phyloP scores from a whole-genome alignment of 2,888 invertebrate genomes.

The Ormyrus thymus region DNA sequence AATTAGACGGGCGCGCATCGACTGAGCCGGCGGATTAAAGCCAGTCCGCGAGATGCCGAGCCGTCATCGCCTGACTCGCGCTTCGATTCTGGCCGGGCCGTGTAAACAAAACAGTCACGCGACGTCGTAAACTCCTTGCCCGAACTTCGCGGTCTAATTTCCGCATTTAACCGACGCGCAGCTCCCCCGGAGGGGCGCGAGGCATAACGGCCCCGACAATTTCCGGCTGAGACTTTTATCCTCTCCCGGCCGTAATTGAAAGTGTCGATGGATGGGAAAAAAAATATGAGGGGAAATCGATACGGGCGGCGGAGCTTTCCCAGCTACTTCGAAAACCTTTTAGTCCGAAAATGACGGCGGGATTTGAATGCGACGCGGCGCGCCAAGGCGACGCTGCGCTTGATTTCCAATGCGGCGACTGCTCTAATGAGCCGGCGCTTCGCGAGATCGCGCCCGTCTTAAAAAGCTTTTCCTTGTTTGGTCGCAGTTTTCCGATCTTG shows the following conservation, averaged over 20 bases:
- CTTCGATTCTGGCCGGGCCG: slow-evolving; percentile 2
- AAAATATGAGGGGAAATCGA: slow-evolving; percentile 35
- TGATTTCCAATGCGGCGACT: too few relatives aligned
- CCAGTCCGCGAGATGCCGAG: slow-evolving; percentile 1
- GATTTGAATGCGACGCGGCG: not conserved
- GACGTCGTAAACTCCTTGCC: slow-evolving; percentile 64
- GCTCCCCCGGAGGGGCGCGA: not conserved
- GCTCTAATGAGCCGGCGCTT: too few relatives aligned
- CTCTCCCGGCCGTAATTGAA: slow-evolving; percentile 40
- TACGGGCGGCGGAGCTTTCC: slow-evolving; percentile 18
- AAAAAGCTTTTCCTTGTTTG: too few relatives aligned
- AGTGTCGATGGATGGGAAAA: slow-evolving; percentile 9
- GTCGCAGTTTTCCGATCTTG: too few relatives aligned
- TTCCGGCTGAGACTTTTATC: slow-evolving; percentile 16
- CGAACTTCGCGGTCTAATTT: slow-evolving; percentile 67
- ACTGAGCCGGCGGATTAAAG: slow-evolving; percentile 15
- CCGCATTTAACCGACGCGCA: slow-evolving; percentile 57
- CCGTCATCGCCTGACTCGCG: not conserved
- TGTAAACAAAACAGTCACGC: slow-evolving; percentile 67
- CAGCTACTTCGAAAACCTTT: slow-evolving; percentile 48
- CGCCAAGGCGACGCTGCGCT: too few relatives aligned
- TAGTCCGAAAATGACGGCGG: slow-evolving; percentile 41
- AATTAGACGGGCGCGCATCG: slow-evolving; percentile 37
- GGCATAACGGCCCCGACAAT: slow-evolving; percentile 11
- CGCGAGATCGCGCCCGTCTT: too few relatives aligned